Evolutionary conservation across 2,888 invertebrate species (phyloP).

Genomic region (Leucophenga maculata): DNA sequence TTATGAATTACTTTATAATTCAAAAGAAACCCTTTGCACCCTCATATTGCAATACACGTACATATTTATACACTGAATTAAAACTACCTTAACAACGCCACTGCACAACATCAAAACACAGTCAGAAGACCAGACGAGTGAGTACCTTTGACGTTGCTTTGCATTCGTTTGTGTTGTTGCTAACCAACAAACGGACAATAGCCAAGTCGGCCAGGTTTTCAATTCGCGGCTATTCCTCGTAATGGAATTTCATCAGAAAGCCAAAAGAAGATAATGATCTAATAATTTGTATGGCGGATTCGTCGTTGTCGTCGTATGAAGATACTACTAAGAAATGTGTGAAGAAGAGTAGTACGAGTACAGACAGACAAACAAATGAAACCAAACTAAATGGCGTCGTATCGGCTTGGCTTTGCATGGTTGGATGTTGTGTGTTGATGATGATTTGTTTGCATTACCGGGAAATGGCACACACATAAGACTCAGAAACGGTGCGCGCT

Average conservation of each 20-base stretch:
- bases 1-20: too few relatives aligned
- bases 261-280: constrained; percentile 65
- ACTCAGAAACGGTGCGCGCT: not conserved
- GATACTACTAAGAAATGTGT: not conserved
- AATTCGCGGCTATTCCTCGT: constrained; percentile 4
- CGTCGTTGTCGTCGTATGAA: not conserved
- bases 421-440: not conserved
- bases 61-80: too few relatives aligned
- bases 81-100: not conserved
- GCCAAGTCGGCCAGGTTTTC: constrained; percentile 5
- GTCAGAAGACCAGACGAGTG: not conserved
- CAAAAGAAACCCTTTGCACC: too few relatives aligned
- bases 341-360: not conserved
- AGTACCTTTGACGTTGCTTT: constrained; percentile 8
- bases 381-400: not conserved
- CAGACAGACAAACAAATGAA: too few relatives aligned
- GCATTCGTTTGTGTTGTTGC: not conserved
- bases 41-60: too few relatives aligned
- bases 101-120: not conserved
- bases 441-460: constrained; percentile 26
- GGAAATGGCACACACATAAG: constrained; percentile 10
- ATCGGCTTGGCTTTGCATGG: not conserved
- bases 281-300: constrained; percentile 42
- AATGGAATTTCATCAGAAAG: constrained; percentile 62
- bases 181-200: not conserved